phyloP scores from a whole-genome alignment of 1,140 invertebrate genomes.

The Adoxophyes honmai region DNA sequence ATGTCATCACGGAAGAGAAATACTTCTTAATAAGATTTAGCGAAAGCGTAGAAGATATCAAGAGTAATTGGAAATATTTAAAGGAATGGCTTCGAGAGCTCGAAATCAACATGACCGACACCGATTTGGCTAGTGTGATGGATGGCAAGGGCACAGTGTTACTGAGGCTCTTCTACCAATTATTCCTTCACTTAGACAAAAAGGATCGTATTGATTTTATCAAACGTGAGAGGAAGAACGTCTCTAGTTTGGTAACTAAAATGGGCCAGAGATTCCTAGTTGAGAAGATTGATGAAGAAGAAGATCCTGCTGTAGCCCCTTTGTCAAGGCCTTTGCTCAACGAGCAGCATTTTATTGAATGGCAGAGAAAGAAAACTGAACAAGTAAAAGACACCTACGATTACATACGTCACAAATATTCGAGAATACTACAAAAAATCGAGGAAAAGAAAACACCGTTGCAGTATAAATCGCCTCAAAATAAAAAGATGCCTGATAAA shows the following conservation, averaged over 20 bases:
- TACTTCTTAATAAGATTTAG: constrained; percentile 53
- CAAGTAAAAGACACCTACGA: constrained; percentile 60
- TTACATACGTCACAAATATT: constrained; percentile 56
- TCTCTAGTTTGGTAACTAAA: constrained; percentile 57
- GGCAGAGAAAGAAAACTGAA: constrained; percentile 75
- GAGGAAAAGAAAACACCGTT: constrained; percentile 40
- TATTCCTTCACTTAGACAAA: constrained; percentile 79
- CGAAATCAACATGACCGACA: constrained; percentile 67
- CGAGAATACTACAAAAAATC: constrained; percentile 46
- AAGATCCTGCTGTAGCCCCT: constrained; percentile 48
- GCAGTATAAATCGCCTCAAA: constrained; percentile 17
- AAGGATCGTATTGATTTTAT: constrained; percentile 77
- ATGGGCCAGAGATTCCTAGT: constrained; percentile 58
- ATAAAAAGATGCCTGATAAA: constrained; percentile 31
- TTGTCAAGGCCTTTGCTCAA: constrained; percentile 65
- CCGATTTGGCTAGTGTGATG: constrained; percentile 71
- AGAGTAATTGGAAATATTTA: constrained; percentile 75
- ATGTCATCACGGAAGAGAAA: constrained; percentile 61
- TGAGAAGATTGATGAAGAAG: constrained; percentile 40
- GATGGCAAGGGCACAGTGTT: constrained; percentile 71
- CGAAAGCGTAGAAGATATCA: constrained; percentile 59
- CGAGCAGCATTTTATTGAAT: constrained; percentile 73
- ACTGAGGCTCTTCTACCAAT: constrained; percentile 78
- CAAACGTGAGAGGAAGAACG: constrained; percentile 68
- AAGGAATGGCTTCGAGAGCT: constrained; percentile 72